Base-by-base conservation (phyloP, 2,113 vertebrate species). In the Clarias macrocephalus region DNA sequence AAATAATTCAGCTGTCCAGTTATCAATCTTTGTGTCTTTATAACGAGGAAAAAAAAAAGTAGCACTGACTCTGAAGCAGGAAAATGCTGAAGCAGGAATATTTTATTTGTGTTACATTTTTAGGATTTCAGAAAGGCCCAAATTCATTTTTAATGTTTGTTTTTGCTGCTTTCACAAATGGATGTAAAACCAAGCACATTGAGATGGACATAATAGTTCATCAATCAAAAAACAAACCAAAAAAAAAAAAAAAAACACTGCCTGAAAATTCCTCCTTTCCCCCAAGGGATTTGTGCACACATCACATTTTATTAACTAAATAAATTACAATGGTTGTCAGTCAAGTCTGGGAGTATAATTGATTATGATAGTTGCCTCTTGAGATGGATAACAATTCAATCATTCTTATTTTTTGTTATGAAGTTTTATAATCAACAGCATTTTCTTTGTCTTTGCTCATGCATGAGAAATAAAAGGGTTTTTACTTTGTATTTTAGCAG, bases 221-320 rank as follows among this genome's bases (percentile, higher is more conserved):
- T 89, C 81, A 87, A 86, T 87, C 72, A 87, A 68, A 86, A 84
- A 94, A 94, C 48, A 48, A 48, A 48, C 0, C 48, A 8, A 48
- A 48, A 48, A 42, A 42, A 42, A 48, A 48, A 48, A 48, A 33
- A 33, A 33, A 33, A 33, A 33, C 94, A 94, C 93, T 96, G 95
- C 96, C 96, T 97, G 96, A 96, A 97, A 96, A 97, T 95, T 56
- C 96, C 96, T 96, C 96, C 96, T 96, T 96, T 96, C 95, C 96
- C 96, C 95, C 28, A 8, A 96, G 96, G 96, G 96, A 95, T 97
- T 97, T 96, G 96, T 97, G 96, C 97, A 97, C 97, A 97, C 96
- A 97, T 99, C 97, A 98, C 97, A 97, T 99, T 99, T 99, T 99
- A 99, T 99, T 99, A 99, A 97, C 97, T 97, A 99, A 98, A 99